phyloP scores from a whole-genome alignment of 2,888 invertebrate genomes.

The Hipparchia semele region DNA sequence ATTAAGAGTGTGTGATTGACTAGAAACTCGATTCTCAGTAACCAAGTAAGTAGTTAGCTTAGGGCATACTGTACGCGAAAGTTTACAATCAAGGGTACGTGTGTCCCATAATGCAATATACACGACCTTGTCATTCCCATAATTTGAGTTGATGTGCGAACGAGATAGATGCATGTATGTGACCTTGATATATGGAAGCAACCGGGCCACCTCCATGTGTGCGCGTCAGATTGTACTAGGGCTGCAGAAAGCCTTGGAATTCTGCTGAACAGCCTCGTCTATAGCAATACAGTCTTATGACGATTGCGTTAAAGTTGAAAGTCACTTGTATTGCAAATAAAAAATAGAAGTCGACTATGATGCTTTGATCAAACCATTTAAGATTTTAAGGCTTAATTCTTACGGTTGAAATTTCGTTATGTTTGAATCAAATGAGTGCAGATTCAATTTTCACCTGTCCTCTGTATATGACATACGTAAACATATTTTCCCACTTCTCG shows the following conservation, averaged over 20 bases:
- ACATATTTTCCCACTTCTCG: constrained; percentile 38
- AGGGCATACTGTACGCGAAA: constrained; percentile 52
- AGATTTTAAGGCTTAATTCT: not conserved
- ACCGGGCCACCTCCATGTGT: constrained; percentile 64
- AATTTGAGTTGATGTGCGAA: constrained; percentile 48
- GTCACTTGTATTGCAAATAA: constrained; percentile 10
- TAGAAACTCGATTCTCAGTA: constrained; percentile 25
- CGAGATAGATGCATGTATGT: constrained; percentile 59
- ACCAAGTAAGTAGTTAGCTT: constrained; percentile 8
- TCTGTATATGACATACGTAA: constrained; percentile 34
- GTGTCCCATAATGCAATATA: constrained; percentile 45
- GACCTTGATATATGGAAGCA: constrained; percentile 76
- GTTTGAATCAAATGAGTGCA: constrained; percentile 16
- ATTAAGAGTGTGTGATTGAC: constrained; percentile 18
- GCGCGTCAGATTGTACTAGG: constrained; percentile 72
- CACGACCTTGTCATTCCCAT: constrained; percentile 51
- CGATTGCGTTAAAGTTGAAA: constrained; percentile 8
- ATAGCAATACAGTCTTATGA: constrained; percentile 14
- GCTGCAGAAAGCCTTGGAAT: constrained; percentile 58
- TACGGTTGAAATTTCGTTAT: constrained; percentile 24
- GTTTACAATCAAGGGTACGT: constrained; percentile 43
- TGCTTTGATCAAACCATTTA: constrained; percentile 23
- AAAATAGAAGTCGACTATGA: constrained; percentile 17
- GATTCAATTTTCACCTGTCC: constrained; percentile 42
- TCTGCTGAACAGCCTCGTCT: constrained; percentile 9